These are phyloP conservation scores for Willowsia nigromaculata DNA, from an alignment of 2,888 invertebrate genomes.

Conservation along the genomic window DNA sequence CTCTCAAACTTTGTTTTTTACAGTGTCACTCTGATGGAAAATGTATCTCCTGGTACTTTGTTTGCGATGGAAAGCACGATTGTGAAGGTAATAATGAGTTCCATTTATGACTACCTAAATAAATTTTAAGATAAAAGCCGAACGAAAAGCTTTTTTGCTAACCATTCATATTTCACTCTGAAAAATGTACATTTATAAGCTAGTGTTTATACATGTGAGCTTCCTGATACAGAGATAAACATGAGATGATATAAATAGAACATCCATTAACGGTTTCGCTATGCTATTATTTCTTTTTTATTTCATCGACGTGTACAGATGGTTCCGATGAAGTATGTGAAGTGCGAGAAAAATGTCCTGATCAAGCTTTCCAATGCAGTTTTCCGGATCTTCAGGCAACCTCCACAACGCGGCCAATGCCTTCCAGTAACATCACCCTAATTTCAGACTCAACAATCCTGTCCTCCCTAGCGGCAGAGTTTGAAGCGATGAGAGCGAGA, in stretches of 20 bases:
- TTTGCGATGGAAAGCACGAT: slow-evolving; percentile 92
- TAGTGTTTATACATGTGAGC: neutral
- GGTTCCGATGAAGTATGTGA: slow-evolving; percentile 92
- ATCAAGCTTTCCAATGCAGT: slow-evolving; percentile 81
- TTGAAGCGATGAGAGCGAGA: slow-evolving; percentile 60
- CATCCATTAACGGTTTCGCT: neutral
- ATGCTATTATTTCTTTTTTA: too few species aligned
- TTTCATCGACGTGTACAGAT: too few species aligned
- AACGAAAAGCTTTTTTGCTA: too few species aligned
- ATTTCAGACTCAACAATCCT: slow-evolving; percentile 72
- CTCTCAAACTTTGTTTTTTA: too few species aligned
- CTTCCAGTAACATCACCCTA: slow-evolving; percentile 65
- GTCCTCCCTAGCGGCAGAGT: slow-evolving; percentile 58
- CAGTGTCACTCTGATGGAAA: slow-evolving; percentile 92
- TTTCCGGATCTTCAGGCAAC: neutral
- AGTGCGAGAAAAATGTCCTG: slow-evolving; percentile 82
- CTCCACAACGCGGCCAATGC: slow-evolving; percentile 4
- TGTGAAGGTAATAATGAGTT: slow-evolving; percentile 81
- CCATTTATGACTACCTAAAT: too few species aligned
- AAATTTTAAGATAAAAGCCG: too few species aligned
- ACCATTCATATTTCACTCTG: too few species aligned
- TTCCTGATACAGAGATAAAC: neutral
- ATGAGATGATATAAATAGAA: neutral
- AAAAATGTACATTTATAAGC: too few species aligned
- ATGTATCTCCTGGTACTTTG: slow-evolving; percentile 91